Base-by-base conservation (phyloP, 2,888 invertebrate species). In the Lottia scabra region DNA sequence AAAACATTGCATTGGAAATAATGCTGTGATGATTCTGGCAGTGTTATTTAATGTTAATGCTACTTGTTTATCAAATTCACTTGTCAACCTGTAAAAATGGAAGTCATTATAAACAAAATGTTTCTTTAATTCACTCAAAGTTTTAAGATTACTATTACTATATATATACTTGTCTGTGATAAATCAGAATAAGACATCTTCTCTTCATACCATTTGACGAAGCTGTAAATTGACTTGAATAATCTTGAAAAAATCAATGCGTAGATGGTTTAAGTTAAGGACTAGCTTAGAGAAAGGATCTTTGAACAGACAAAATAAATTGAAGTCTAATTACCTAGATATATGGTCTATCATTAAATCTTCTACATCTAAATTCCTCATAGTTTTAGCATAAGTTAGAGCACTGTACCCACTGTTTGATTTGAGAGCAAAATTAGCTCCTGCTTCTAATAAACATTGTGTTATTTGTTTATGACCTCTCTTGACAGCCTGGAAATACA, bases 1-100 rank as follows among this genome's bases (percentile, higher is more conserved):
- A 76, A 88, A 87, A 77, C 89, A 87, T 79, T 90, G 90, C 15
- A 89, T 79, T 3, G 87, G 87, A 74, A 90, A 90, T 67, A 89
- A 79, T 38, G 86, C 81, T 67, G 85, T 83, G 63, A 84, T 72
- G 30, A 88, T 83, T 30, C 81, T 76, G 63, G 89, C 89, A 13
- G 87, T 86, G 72, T 86, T 85, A 73, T 87, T 85, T 48, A 89
- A 74, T 2, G 87, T 87, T n/a, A 82, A 72, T 10, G 82, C 74
- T 30, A 89, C 87, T 76, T 87, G 85, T 46, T 77, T 79, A 73
- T 87, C 85, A 81, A 88, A 88, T 72, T 86, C 87, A 30, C 81
- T 71, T 56, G 83, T 85, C 67, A 89, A 78, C 72, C 89, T 89
- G 81, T 26, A 75, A 73, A 64, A 68, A 43, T 65, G 68, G 4